phyloP scores from a whole-genome alignment of 2,888 invertebrate genomes.

The Meiosimyza platycephala region DNA sequence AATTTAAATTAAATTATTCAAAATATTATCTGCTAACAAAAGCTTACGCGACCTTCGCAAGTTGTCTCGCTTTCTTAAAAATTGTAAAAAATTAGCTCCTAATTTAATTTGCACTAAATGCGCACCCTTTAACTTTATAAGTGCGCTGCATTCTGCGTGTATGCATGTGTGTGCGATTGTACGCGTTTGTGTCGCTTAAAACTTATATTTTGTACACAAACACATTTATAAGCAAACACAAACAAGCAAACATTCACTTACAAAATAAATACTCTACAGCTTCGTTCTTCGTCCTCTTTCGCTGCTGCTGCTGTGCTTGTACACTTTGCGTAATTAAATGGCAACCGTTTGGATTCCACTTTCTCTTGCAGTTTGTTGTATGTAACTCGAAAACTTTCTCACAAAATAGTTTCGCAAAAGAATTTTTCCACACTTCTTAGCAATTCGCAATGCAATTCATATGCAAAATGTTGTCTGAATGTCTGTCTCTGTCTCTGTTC shows the following conservation, averaged over 20 bases:
- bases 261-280: not conserved
- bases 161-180: too few species aligned
- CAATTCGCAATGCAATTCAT: slow-evolving; percentile 28
- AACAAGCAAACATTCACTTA: slow-evolving; percentile 14
- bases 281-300: not conserved
- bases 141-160: too few species aligned
- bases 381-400: slow-evolving; percentile 5
- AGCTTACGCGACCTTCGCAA: too few species aligned
- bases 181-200: too few species aligned
- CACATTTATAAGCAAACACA: not conserved
- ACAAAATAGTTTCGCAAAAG: slow-evolving; percentile 14
- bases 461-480: slow-evolving; percentile 25
- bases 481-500: not conserved
- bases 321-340: slow-evolving; percentile 39
- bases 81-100: too few species aligned
- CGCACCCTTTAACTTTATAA: too few species aligned
- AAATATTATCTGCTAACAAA: too few species aligned
- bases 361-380: not conserved
- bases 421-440: slow-evolving; percentile 13
- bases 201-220: not conserved
- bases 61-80: too few species aligned
- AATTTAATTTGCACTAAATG: too few species aligned
- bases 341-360: slow-evolving; percentile 29
- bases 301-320: not conserved
- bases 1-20: too few species aligned